A percentile compares a stretch with the other conserved stretches of the same genome.
Conservation (phyloP, 2,797 vertebrate genomes). For the Carcharodon carcharias region DNA sequence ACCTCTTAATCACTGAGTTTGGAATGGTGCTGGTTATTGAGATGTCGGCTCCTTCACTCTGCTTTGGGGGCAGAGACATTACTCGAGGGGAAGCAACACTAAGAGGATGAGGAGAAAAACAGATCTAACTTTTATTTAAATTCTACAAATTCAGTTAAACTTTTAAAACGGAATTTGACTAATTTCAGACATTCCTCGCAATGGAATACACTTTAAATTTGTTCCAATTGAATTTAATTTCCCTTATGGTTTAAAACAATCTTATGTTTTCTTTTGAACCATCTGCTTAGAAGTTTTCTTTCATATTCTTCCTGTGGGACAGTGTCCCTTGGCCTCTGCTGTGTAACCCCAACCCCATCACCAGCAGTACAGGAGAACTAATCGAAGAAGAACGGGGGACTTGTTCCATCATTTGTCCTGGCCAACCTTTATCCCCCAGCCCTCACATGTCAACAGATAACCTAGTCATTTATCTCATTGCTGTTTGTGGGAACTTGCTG, state of each 20-base stretch:
- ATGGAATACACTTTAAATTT: background rate
- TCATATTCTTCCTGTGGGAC: background rate
- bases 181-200: background rate
- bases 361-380: background rate
- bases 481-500: background rate
- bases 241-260: background rate
- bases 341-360: background rate
- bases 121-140: background rate
- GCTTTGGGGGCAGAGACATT: background rate
- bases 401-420: background rate
- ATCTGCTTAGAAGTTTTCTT: background rate
- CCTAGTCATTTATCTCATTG: background rate
- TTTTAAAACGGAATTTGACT: background rate
- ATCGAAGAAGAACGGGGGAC: too few species aligned
- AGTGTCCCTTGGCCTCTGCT: background rate
- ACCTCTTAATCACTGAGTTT: background rate
- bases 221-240: background rate
- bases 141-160: background rate
- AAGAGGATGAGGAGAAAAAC: background rate
- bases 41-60: background rate
- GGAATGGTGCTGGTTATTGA: background rate
- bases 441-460: background rate
- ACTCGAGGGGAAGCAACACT: background rate
- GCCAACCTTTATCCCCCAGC: background rate
- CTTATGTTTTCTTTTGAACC: background rate